Evolutionary conservation across 2,888 invertebrate genomes (phyloP).

Genomic region (Amiota mariae): DNA sequence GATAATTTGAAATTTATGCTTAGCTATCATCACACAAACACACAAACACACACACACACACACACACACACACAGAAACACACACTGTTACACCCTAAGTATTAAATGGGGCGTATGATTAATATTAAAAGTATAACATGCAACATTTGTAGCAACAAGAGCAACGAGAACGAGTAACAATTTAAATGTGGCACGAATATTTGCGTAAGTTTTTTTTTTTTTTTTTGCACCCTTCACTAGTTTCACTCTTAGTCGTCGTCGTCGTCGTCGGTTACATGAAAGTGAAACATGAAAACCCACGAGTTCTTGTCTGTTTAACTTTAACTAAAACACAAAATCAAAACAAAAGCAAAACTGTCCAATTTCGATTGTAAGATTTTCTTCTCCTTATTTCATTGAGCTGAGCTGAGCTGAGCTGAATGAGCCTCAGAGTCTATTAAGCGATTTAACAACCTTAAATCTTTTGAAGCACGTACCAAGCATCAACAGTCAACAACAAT

Average conservation of each 20-base stretch:
- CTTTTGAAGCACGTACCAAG: constrained; percentile 23
- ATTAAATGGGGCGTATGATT: constrained; percentile 16
- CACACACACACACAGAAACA: too few species aligned
- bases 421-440: constrained; percentile 1
- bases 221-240: constrained; percentile 13
- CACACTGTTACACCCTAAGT: too few species aligned
- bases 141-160: not conserved
- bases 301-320: not conserved
- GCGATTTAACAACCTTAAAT: constrained; percentile 11
- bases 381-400: not conserved
- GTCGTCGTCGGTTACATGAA: not conserved
- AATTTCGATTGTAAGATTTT: constrained; percentile 8
- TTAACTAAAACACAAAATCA: not conserved
- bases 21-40: not conserved
- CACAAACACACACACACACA: too few species aligned
- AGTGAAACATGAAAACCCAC: constrained; percentile 7
- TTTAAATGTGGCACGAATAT: not conserved
- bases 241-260: too few species aligned
- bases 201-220: constrained; percentile 10
- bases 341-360: not conserved
- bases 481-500: constrained; percentile 12
- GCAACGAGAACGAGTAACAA: not conserved
- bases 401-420: not conserved
- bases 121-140: constrained; percentile 15
- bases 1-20: constrained; percentile 24